Conservation (phyloP, 2,888 invertebrate genomes). For the Apoderus coryli region DNA sequence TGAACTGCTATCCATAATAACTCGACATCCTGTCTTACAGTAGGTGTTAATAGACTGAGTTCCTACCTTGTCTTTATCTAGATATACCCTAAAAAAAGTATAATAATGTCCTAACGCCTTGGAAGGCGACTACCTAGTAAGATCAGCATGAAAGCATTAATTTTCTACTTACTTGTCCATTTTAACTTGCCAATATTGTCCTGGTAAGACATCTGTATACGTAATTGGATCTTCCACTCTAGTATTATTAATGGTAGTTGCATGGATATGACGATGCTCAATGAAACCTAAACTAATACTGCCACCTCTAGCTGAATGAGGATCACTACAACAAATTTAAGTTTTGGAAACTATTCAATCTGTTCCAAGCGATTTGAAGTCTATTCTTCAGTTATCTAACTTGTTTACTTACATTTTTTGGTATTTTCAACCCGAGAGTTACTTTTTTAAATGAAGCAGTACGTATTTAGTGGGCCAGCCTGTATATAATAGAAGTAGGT, state of each 20-base stretch:
- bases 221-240: constrained; percentile 38
- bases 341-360: constrained; percentile 6
- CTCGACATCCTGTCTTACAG: constrained; percentile 26
- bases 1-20: constrained; percentile 32
- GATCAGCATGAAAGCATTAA: not conserved
- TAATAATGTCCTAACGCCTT: no score
- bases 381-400: not conserved
- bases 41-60: no score
- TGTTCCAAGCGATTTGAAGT: no score
- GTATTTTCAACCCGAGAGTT: no score
- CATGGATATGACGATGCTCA: constrained; percentile 44
- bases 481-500: no score
- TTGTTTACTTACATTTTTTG: not conserved
- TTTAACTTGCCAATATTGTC: constrained; percentile 50
- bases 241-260: constrained; percentile 17
- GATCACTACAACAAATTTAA: constrained; percentile 34
- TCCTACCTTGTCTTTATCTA: constrained; percentile 9
- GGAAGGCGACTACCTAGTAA: no score
- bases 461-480: no score
- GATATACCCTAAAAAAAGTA: constrained; percentile 14
- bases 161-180: constrained; percentile 44
- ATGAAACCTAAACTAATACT: constrained; percentile 46
- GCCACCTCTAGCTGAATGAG: constrained; percentile 38
- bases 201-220: constrained; percentile 40
- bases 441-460: no score